Evolutionary conservation across 2,888 invertebrate species (phyloP), one percentile per base, ranked within the genome.

Genomic region (Scaptomyza reducta): DNA sequence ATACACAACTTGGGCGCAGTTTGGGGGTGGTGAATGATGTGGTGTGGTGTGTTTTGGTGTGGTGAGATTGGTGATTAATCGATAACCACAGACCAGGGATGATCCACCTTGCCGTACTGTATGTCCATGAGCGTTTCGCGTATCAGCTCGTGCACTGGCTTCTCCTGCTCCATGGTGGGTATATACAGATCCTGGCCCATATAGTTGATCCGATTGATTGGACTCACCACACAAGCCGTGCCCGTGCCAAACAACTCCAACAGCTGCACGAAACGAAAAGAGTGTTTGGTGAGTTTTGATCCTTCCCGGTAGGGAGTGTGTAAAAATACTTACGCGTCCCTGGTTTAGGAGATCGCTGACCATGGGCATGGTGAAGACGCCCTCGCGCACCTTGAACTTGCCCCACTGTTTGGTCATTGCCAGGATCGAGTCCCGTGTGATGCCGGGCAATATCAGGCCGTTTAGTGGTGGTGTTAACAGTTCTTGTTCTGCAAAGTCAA

Each of bases 211-310:
- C 95, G 94, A 61, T 96, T 95, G 58, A 99, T 95, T 0, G 99
- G 99, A 87, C 97, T 97, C 16, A 99, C 96, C 49, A 98, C 94
- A 83, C 97, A 97, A 0, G 99, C 99, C 25, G 99, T 99, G 59
- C 99, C 99, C n/a, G 98, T 95, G 62, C 99, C 99, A 92, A 99
- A 99, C 91, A 99, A 94, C 92, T 99, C 99, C 78, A 98, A 91
- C 76, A 99, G 92, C 98, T 99, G 92, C 1, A 47, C 3, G 53
- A 29, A 2, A 16, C 7, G n/a, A n/a, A 6, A 38, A 7, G 14
- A 14, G 14, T 25, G 11, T 13, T 33, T 31, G 31, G 31, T 33
- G 14, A 31, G 11, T 13, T 33, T 31, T 10, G 31, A 13, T 33
- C 5, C 4, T 33, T 33, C 10, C 1, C 1, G 31, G 31, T 10